Base-by-base conservation (phyloP, 2,113 vertebrate genomes). In the Lutjanus erythropterus region DNA sequence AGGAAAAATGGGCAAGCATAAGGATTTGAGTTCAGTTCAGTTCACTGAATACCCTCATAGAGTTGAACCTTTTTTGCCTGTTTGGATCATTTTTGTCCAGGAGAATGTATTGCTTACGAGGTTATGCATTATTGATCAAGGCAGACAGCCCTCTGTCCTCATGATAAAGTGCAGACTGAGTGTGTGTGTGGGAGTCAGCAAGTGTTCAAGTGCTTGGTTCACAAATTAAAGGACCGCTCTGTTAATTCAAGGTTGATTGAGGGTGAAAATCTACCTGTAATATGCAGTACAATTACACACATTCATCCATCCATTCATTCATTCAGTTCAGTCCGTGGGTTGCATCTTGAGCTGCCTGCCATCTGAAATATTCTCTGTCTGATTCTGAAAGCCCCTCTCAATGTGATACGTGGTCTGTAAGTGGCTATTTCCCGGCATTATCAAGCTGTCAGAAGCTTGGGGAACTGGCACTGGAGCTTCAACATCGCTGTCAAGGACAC, bases 401-500 rank as follows among this genome's bases (percentile, higher is more conserved):
- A 41, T 76, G 71, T 23, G 77, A 78, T 53, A 21, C 55, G 35
- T 18, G n/a, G 25, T 18, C 21, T 72, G 16, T 64, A 72, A 82
- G 71, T 72, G 44, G 27, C 27, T 84, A 60, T 87, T 66, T 83
- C 41, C n/a, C 59, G 66, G 74, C 55, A 66, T 64, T 66, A 66
- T 75, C 71, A 66, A 77, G 52, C 75, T 85, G 81, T 83, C 76
- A 83, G 83, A 78, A 46, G 59, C 69, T 71, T 11, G 0, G 42
- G 58, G 55, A 65, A 37, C 15, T 23, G 52, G 29, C 19, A 19
- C 15, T 31, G 61, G 42, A 66, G 53, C 70, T 49, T 71, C 49
- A 50, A 49, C 49, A 21, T 84, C 47, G 0, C 25, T 21, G 55
- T 85, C 78, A 71, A 80, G 78, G 79, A 75, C 60, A 52, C 73